Evolutionary conservation across 2,797 vertebrate species (phyloP).

Genomic region (Microchirus variegatus): DNA sequence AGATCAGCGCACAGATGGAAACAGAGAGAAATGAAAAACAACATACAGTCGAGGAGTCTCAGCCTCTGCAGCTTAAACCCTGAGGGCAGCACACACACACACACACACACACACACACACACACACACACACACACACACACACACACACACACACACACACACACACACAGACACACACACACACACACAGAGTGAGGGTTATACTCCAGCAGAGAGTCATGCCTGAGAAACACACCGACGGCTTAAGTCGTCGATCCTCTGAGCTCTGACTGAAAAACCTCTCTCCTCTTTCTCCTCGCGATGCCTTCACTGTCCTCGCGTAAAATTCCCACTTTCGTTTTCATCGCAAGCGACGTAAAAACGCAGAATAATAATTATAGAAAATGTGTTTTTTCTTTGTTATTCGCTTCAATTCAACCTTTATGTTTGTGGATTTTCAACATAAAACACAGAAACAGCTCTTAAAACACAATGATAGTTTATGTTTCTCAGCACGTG

Average conservation of each 20-base stretch:
- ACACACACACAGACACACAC: constrained; percentile 21
- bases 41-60: constrained; percentile 1
- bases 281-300: neutral
- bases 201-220: constrained; percentile 28
- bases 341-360: no score
- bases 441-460: no score
- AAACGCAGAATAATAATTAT: no score
- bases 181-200: constrained; percentile 14
- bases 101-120: constrained; percentile 19
- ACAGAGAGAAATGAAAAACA: neutral
- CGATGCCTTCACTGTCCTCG: neutral
- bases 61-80: constrained; percentile 33
- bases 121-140: constrained; percentile 7
- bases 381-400: no score
- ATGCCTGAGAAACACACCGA: constrained; percentile 47
- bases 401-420: no score
- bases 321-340: neutral
- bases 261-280: constrained; percentile 18
- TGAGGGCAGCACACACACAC: constrained; percentile 24
- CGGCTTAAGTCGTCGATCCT: constrained; percentile 46
- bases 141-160: constrained; percentile 17
- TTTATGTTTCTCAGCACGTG: no score
- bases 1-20: neutral
- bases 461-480: no score
- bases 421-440: no score